Evolutionary conservation across 2,113 vertebrate species (phyloP).

Genomic region (Burhinus oedicnemus): DNA sequence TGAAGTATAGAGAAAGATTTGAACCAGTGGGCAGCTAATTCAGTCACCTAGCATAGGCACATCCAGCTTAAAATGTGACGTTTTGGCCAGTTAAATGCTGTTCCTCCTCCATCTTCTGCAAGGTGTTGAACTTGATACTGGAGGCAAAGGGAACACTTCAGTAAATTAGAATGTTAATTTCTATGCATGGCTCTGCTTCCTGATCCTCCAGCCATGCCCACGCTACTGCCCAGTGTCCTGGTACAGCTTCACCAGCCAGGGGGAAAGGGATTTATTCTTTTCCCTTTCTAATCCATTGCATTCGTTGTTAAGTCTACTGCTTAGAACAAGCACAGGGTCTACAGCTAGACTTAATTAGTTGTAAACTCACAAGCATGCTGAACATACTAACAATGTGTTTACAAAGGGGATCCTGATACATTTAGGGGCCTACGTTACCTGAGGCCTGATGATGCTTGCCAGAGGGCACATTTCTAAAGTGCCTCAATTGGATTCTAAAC

Average conservation of each 20-base stretch:
- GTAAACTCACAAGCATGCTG: not conserved
- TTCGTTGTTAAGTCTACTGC: not conserved
- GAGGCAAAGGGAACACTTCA: not conserved
- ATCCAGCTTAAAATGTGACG: not conserved
- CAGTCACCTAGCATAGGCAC: not conserved
- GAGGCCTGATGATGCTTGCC: not conserved
- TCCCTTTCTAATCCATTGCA: not conserved
- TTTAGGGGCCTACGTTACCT: not conserved
- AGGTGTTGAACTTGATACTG: not conserved
- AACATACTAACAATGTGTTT: not conserved
- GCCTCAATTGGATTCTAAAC: not conserved
- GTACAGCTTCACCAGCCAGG: not conserved
- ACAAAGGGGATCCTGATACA: not conserved
- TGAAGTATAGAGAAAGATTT: not conserved
- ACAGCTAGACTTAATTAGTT: not conserved
- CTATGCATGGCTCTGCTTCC: not conserved
- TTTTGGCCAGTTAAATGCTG: not conserved
- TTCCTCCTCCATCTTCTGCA: not conserved
- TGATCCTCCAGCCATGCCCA: not conserved
- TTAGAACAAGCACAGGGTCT: not conserved
- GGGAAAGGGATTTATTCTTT: not conserved
- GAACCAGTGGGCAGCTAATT: not conserved
- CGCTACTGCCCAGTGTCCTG: accelerated
- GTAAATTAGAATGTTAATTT: not conserved
- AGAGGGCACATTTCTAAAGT: not conserved